Conservation (phyloP, 2,888 invertebrate genomes). For the Pristionchus exspectatus region DNA sequence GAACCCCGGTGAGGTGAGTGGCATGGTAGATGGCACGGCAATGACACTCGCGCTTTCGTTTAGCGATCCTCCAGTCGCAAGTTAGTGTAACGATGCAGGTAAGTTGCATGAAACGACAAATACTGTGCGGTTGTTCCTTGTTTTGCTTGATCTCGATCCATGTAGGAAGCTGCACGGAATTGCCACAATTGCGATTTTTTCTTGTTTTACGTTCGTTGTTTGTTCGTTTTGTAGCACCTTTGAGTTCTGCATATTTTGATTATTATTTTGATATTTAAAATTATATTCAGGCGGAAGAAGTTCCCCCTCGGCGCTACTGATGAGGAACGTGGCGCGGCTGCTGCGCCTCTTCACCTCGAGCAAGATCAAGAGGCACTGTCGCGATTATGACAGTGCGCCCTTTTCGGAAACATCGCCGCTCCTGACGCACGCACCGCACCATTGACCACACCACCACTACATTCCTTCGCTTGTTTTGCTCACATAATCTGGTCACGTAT, state of each 20-base stretch:
- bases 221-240: neutral
- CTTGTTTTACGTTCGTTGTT: neutral
- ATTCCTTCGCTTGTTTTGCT: neutral
- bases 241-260: neutral
- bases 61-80: too few relatives aligned
- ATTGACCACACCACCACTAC: neutral
- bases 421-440: neutral
- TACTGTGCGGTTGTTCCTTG: too few relatives aligned
- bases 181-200: too few relatives aligned
- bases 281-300: conserved; percentile 64
- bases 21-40: neutral
- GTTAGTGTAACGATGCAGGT: too few relatives aligned
- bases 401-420: neutral
- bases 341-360: neutral
- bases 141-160: too few relatives aligned
- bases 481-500: conserved; percentile 11
- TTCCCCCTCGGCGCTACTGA: conserved; percentile 65
- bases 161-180: too few relatives aligned
- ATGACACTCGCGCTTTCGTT: too few relatives aligned
- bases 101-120: too few relatives aligned
- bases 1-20: conserved; percentile 42
- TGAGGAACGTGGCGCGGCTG: conserved; percentile 60
- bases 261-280: conserved; percentile 26
- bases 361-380: conserved; percentile 28
- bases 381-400: neutral